phyloP scores from a whole-genome alignment of 2,888 invertebrate genomes.

The Hypercompe scribonia region DNA sequence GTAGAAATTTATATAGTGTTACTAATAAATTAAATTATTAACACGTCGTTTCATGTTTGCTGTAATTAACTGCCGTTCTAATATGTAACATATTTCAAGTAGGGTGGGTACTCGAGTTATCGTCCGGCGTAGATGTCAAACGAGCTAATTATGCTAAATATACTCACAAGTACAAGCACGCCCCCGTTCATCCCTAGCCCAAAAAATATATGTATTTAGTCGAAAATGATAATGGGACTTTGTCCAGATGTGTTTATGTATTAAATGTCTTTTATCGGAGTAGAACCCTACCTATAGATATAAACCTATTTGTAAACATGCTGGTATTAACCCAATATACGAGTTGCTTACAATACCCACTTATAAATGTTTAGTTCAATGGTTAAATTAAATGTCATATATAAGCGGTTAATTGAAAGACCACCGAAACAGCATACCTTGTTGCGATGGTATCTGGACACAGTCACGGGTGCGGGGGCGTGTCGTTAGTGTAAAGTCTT shows the following conservation, averaged over 20 bases:
- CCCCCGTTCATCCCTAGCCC: slow-evolving; percentile 35
- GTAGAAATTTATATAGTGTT: slow-evolving; percentile 52
- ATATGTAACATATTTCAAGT: slow-evolving; percentile 32
- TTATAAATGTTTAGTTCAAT: background rate
- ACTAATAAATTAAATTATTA: slow-evolving; percentile 57
- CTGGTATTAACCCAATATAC: background rate
- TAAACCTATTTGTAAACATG: background rate
- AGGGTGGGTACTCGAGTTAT: slow-evolving; percentile 52
- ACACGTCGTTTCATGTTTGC: slow-evolving; percentile 65
- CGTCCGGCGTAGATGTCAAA: slow-evolving; percentile 26
- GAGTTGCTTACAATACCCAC: background rate
- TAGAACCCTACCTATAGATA: background rate
- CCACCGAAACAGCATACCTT: background rate
- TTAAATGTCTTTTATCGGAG: background rate
- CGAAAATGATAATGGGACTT: background rate
- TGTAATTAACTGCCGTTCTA: slow-evolving; percentile 52
- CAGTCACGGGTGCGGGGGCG: slow-evolving; percentile 16
- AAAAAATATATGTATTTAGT: background rate
- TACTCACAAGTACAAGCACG: slow-evolving; percentile 25
- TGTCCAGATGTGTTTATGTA: slow-evolving; percentile 7
- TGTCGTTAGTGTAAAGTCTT: slow-evolving; percentile 22
- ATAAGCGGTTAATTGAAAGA: background rate
- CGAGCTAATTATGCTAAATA: slow-evolving; percentile 32
- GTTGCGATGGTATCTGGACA: background rate
- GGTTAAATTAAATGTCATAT: background rate